Evolutionary conservation across 2,113 vertebrate species (phyloP).

Genomic region (Girardinichthys multiradiatus): DNA sequence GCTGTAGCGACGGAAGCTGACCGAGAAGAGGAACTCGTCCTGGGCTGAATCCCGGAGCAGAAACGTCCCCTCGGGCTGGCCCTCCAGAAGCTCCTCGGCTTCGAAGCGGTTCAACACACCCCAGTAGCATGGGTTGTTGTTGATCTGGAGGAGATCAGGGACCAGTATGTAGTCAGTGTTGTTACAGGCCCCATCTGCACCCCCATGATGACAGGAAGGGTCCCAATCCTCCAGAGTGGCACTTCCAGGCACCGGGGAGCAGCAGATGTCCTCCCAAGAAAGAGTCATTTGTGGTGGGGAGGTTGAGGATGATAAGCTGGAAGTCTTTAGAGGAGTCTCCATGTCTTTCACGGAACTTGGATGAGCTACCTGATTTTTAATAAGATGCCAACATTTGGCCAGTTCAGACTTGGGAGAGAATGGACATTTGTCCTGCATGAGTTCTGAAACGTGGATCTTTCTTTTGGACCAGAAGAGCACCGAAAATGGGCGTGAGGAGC

Average conservation of each 20-base stretch:
- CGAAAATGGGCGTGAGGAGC: slow-evolving; percentile 67
- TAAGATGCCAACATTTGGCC: slow-evolving; percentile 93
- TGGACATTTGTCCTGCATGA: slow-evolving; percentile 96
- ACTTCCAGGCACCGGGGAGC: slow-evolving; percentile 59
- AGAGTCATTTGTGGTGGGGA: slow-evolving; percentile 73
- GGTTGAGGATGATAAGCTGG: slow-evolving; percentile 57
- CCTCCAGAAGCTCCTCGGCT: slow-evolving; percentile 93
- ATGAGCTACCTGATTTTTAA: slow-evolving; percentile 86
- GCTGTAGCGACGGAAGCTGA: slow-evolving; percentile 96
- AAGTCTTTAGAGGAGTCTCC: slow-evolving; percentile 73
- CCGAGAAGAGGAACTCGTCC: slow-evolving; percentile 95
- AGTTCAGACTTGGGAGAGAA: slow-evolving; percentile 93
- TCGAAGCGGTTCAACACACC: slow-evolving; percentile 95
- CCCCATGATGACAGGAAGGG: slow-evolving; percentile 83
- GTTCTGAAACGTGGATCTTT: slow-evolving; percentile 94
- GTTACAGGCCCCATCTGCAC: slow-evolving; percentile 78
- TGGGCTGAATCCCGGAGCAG: slow-evolving; percentile 94
- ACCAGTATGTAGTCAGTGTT: slow-evolving; percentile 89
- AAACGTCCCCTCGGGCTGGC: slow-evolving; percentile 95
- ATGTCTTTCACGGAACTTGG: slow-evolving; percentile 74
- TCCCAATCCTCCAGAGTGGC: slow-evolving; percentile 86
- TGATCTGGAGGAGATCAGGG: slow-evolving; percentile 96
- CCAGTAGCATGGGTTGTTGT: slow-evolving; percentile 97
- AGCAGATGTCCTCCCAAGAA: slow-evolving; percentile 79
- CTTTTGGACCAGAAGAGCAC: slow-evolving; percentile 90